A percentile compares a stretch with the other conserved stretches of the same genome.
These are phyloP conservation scores for Resseliella maxima DNA, from an alignment of 2,888 invertebrate species.

Conservation along the genomic window DNA sequence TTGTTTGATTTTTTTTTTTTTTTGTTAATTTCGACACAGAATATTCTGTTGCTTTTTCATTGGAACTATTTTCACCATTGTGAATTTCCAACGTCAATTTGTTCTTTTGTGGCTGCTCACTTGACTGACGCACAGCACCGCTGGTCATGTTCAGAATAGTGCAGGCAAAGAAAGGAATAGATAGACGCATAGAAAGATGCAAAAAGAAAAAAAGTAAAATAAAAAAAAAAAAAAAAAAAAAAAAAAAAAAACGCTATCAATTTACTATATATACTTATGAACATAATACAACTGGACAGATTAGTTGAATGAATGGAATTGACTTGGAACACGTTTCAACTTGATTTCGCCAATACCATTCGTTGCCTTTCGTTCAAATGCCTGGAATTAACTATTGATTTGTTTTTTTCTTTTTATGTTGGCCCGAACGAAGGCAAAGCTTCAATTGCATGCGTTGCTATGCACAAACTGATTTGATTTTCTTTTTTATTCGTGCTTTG, in stretches of 20 bases:
- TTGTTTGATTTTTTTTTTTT: background rate
- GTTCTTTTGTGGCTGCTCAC: background rate
- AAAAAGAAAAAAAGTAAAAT: background rate
- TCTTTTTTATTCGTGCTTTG: background rate
- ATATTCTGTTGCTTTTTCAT: background rate
- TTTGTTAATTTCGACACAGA: background rate
- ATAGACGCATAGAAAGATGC: too few species aligned
- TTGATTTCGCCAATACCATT: background rate
- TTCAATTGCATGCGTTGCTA: background rate
- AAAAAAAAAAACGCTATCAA: background rate
- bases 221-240: background rate
- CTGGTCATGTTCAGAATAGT: too few species aligned
- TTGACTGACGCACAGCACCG: too few species aligned
- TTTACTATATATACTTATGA: slow-evolving; percentile 16
- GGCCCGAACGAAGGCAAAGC: background rate
- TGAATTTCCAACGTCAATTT: too few species aligned
- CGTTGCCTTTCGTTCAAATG: background rate
- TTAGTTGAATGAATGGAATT: background rate
- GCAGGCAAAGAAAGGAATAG: too few species aligned
- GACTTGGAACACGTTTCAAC: background rate
- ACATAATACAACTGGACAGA: slow-evolving; percentile 24
- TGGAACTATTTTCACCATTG: background rate
- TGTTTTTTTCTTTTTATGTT: background rate
- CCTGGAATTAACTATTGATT: background rate
- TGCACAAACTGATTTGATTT: background rate